A percentile compares a stretch with the other conserved stretches of the same genome.
These are phyloP conservation scores for Ateles fusciceps DNA, from an alignment of 2,797 vertebrate species.

Conservation along the genomic window DNA sequence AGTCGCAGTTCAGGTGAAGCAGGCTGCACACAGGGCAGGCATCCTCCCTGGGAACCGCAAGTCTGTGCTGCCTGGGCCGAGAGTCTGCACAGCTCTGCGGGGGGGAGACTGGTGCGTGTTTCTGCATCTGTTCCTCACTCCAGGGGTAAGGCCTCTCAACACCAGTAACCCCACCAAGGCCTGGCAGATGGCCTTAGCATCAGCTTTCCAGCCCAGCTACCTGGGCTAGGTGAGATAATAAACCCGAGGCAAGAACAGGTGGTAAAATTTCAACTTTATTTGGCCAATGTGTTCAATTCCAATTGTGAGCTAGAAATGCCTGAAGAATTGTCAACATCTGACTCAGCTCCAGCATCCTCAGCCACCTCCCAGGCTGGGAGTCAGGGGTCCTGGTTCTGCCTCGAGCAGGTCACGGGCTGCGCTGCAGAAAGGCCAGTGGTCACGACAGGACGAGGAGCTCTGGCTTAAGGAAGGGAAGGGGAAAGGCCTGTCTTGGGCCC, in stretches of 20 bases:
- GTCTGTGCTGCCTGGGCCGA: too few relatives aligned
- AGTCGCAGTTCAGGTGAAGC: neutral
- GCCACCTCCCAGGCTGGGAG: constrained; percentile 71
- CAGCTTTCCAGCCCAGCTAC: neutral
- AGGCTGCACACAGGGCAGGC: too few relatives aligned
- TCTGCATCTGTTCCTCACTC: too few relatives aligned
- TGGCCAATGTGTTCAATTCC: constrained; percentile 93
- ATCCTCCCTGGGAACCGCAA: neutral
- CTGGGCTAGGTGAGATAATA: fast-evolving
- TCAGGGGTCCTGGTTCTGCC: constrained; percentile 66
- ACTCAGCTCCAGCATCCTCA: constrained; percentile 60
- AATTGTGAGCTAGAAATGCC: constrained; percentile 90
- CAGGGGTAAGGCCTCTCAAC: too few relatives aligned
- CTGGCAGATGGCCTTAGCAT: neutral
- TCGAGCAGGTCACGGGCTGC: constrained; percentile 27
- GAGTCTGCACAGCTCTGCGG: neutral
- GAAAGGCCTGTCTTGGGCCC: neutral
- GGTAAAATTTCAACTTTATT: constrained; percentile 92
- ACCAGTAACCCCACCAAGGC: neutral
- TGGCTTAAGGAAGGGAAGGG: constrained; percentile 35
- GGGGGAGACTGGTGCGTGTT: neutral
- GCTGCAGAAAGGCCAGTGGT: constrained; percentile 38
- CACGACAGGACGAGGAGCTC: neutral
- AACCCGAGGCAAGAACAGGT: neutral
- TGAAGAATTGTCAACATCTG: constrained; percentile 66